Base-by-base conservation (phyloP, 2,113 vertebrate species). In the Daphoenositta chrysoptera region DNA sequence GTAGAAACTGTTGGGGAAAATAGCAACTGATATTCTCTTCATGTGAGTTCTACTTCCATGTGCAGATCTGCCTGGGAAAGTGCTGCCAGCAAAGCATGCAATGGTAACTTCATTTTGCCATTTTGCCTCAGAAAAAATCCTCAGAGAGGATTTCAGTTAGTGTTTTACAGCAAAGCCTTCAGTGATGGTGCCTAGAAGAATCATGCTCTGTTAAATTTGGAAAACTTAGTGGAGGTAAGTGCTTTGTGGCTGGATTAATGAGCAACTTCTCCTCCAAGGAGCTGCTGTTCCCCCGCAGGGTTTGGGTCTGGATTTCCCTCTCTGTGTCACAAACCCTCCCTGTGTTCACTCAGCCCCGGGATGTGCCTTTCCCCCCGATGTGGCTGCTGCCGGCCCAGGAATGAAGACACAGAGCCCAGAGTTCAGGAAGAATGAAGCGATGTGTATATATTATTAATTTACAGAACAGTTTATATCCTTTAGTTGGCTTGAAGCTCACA, bases 181-280 rank as follows among this genome's bases (percentile, higher is more conserved):
- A 64, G 39, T 18, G 61, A 21, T 75, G 30, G 48, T 6, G 3
- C 15, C 7, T 5, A 48, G 96, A 84, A 90, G n/a, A 93, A 92
- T 86, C 53, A 35, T 58, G 63, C n/a, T 76, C 56, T 1, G 2
- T 47, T 91, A 84, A 72, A 96, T 95, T 65, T 83, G 92, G 75
- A 83, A 90, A 93, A 47, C 28, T 89, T 44, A 51, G 64, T 76
- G 56, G 78, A 72, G 69, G 86, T 93, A 65, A 93, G 64, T 90
- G 82, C 37, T 70, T 92, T 91, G 58, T 58, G 69, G 58, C 48
- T 93, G 83, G 73, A 95, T 98, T 98, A 98, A 98, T 97, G 86
- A 97, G 76, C 97, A 97, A 98, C 93, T 85, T 89, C 87, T n/a
- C 56, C 88, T 95, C 94, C 91, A 92, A 82, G 83, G 89, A 90